Conservation (phyloP, 2,797 vertebrate species). For the Pantherophis vulpinus region DNA sequence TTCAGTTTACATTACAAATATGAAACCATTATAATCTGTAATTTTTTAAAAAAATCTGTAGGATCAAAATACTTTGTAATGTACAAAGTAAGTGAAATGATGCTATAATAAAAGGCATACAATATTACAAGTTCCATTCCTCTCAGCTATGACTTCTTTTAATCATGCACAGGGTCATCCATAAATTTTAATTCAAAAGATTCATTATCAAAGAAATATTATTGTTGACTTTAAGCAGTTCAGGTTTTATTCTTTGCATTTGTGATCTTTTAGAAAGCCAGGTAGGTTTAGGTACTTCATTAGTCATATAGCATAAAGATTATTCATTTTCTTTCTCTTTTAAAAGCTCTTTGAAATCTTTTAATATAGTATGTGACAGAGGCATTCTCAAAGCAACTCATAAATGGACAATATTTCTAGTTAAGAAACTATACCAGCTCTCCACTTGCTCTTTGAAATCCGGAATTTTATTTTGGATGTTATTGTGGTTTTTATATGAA, state of each 20-base stretch:
- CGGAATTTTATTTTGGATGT: conserved; percentile 16
- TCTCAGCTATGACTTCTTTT: background rate
- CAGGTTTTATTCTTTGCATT: conserved; percentile 49
- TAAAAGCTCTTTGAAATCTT: conserved; percentile 53
- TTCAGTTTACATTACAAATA: background rate
- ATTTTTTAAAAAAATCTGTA: accelerated
- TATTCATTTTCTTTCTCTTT: conserved; percentile 18
- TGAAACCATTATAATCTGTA: background rate
- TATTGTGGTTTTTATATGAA: conserved; percentile 61
- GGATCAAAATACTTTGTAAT: background rate
- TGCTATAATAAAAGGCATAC: conserved; percentile 5
- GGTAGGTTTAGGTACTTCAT: conserved; percentile 60
- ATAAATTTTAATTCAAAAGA: conserved; percentile 26
- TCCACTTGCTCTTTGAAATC: conserved; percentile 20
- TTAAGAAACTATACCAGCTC: conserved; percentile 32
- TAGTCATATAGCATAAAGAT: conserved; percentile 49
- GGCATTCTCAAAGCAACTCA: conserved; percentile 54
- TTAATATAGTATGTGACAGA: conserved; percentile 37
- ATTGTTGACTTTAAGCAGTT: conserved; percentile 46
- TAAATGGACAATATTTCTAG: conserved; percentile 53
- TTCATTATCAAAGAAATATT: conserved; percentile 50
- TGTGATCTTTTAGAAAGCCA: conserved; percentile 54
- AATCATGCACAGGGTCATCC: background rate
- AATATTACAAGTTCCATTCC: background rate
- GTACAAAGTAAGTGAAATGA: accelerated